Evolutionary conservation across 1,140 invertebrate species (phyloP), one percentile per base, ranked within the genome.

Genomic region (Drosophila mayri): DNA sequence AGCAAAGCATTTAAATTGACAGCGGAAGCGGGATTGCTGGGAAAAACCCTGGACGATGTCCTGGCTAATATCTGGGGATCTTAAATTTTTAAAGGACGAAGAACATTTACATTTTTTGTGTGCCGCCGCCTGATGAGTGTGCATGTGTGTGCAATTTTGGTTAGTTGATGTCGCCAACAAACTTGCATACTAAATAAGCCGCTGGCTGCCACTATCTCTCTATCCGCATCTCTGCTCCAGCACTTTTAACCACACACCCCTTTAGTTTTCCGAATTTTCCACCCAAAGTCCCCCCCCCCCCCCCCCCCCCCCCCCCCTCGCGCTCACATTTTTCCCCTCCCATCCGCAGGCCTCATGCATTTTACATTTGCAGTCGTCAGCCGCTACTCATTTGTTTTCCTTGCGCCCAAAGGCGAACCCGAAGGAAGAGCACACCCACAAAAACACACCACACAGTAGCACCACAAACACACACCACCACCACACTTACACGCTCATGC

Each of bases 101-200:
- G 41, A 14, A 40, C 41, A 72, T 47, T 59, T 67, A 60, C 30
- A 60, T 65, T 58, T 61, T 66, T 52, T 35, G 60, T 55, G 16
- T 50, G 3, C 28, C 47, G 49, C 20, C 22, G 28, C 47, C 37
- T 60, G 38, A 32, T 66, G 64, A 38, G 38, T 46, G 57, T 65
- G 62, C 64, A 47, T 73, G 41, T 76, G 66, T 68, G 59, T 63
- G 81, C 61, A 72, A 62, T 79, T 87, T 75, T 55, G 68, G 82
- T 86, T 81, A 67, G 74, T 85, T 79, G 65, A 88, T 81, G 85
- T 81, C 78, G 81, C 78, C 76, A 68, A 90, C 81, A 85, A 85
- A 81, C 75, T 65, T 79, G 85, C 81, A 90, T 90, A 90, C 81
- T 81, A 90, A 90, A 90, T 90, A 90, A 90, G 86, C 78, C 68